Evolutionary conservation across 2,888 invertebrate genomes (phyloP).

Genomic region (Agriopis leucophaearia): DNA sequence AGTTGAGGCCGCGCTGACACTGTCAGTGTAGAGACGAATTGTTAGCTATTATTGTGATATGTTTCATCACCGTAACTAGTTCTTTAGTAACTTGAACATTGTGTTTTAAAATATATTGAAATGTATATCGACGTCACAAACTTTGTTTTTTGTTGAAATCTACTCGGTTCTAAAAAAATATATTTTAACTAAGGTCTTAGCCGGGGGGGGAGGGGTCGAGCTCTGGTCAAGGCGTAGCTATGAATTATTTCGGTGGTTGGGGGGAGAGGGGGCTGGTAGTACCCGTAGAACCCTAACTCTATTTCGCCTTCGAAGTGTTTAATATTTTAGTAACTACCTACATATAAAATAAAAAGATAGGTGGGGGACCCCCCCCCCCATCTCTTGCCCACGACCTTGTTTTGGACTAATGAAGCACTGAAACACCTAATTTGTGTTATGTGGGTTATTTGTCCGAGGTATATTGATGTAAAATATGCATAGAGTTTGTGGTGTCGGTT

Average conservation of each 20-base stretch:
- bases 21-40: slow-evolving; percentile 15
- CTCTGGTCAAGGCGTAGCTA: too few species aligned
- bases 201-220: too few species aligned
- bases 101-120: slow-evolving; percentile 22
- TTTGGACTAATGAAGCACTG: background rate
- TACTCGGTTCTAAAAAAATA: background rate
- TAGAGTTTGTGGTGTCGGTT: slow-evolving; percentile 47
- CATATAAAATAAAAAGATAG: too few species aligned
- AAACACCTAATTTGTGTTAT: too few species aligned
- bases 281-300: too few species aligned
- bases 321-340: too few species aligned
- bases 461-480: slow-evolving; percentile 24
- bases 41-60: slow-evolving; percentile 9
- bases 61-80: slow-evolving; percentile 14
- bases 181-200: too few species aligned
- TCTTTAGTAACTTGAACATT: slow-evolving; percentile 14
- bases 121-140: slow-evolving; percentile 29
- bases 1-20: slow-evolving; percentile 23
- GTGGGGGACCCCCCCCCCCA: too few species aligned
- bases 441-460: background rate
- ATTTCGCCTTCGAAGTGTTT: too few species aligned
- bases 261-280: too few species aligned
- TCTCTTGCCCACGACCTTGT: too few species aligned
- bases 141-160: slow-evolving; percentile 12
- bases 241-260: too few species aligned